Evolutionary conservation across 2,888 invertebrate species (phyloP).

Genomic region (Netelia fuscicornis): DNA sequence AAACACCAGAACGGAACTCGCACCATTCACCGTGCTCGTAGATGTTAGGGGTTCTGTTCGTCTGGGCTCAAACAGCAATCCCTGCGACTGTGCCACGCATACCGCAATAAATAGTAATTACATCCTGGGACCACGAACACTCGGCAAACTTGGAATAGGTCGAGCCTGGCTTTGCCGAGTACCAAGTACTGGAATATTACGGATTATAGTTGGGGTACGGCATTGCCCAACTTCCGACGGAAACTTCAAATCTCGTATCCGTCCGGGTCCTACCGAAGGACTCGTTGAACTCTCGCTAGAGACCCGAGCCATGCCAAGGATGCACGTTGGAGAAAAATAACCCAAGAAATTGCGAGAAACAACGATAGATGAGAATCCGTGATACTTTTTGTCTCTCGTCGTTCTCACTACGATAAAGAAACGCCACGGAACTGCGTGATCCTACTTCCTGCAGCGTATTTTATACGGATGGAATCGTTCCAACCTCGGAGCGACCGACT

Average conservation of each 20-base stretch:
- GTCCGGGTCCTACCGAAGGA: conserved; percentile 5
- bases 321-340: neutral
- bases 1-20: conserved; percentile 20
- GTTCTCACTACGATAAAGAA: conserved; percentile 45
- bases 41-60: conserved; percentile 24
- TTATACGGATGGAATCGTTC: conserved; percentile 40
- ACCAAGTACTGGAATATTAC: conserved; percentile 49
- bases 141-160: conserved; percentile 43
- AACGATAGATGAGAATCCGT: conserved; percentile 8
- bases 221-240: conserved; percentile 41
- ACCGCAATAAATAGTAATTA: conserved; percentile 79
- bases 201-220: conserved; percentile 38
- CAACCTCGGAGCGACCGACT: conserved; percentile 1
- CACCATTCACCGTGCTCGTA: conserved; percentile 32
- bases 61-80: conserved; percentile 23
- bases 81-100: conserved; percentile 51
- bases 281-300: conserved; percentile 15
- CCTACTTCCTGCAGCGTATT: conserved; percentile 18
- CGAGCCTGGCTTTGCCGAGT: conserved; percentile 45
- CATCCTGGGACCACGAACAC: conserved; percentile 69
- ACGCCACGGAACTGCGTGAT: conserved; percentile 18
- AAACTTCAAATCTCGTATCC: conserved; percentile 57
- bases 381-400: conserved; percentile 17
- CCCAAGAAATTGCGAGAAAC: conserved; percentile 19
- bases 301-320: neutral